A percentile compares a stretch with the other conserved stretches of the same genome.
Evolutionary conservation across 2,888 invertebrate species (phyloP).

Genomic region (Toxonevra muliebris): DNA sequence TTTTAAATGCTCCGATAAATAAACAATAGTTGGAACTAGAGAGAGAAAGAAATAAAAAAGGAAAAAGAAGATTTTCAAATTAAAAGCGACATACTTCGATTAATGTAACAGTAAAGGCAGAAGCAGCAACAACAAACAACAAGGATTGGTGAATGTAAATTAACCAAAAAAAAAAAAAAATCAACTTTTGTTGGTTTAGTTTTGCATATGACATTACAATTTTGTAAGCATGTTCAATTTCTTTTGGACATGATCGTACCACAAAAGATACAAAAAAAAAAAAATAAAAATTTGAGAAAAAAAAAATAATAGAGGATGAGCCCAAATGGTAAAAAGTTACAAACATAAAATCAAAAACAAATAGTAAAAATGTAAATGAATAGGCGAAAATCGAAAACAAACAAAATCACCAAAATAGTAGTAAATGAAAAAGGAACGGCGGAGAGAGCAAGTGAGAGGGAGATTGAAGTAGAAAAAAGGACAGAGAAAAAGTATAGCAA

Average conservation of each 20-base stretch:
- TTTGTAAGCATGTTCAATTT: constrained; percentile 33
- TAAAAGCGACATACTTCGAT: constrained; percentile 25
- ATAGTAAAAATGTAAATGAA: constrained; percentile 3
- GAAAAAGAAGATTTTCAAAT: neutral
- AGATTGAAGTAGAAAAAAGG: too few species aligned
- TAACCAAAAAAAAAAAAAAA: too few species aligned
- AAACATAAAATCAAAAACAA: constrained; percentile 5
- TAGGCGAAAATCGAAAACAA: constrained; percentile 44
- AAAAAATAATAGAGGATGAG: neutral
- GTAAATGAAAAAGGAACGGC: neutral
- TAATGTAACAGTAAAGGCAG: constrained; percentile 31
- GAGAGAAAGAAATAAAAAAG: neutral
- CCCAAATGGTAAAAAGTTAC: constrained; percentile 2
- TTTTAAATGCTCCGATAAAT: too few species aligned
- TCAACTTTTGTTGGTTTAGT: neutral
- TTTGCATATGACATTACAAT: constrained; percentile 35
- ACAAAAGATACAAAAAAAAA: constrained; percentile 26
- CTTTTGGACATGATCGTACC: constrained; percentile 32
- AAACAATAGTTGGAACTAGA: neutral
- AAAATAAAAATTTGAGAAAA: constrained; percentile 17
- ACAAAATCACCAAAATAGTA: constrained; percentile 31
- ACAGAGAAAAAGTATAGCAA: neutral
- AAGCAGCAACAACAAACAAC: constrained; percentile 20
- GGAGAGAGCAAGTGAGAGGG: too few species aligned
- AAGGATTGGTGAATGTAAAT: too few species aligned